Evolutionary conservation across 2,888 invertebrate genomes (phyloP).

Genomic region (Ornithoptera alexandrae): DNA sequence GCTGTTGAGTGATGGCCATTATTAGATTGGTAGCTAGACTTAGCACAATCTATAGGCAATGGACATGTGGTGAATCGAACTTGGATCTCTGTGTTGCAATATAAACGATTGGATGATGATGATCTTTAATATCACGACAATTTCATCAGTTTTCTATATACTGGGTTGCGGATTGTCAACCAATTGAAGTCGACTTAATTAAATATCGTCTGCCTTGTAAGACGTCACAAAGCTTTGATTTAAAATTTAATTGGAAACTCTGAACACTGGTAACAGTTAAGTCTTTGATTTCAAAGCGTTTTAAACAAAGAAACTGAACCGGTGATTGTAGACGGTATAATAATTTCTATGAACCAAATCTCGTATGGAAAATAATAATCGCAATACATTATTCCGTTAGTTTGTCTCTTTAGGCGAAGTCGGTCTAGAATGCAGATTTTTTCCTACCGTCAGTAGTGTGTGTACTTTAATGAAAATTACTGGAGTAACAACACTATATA

Average conservation of each 20-base stretch:
- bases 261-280: neutral
- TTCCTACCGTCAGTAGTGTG: no score
- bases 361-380: neutral
- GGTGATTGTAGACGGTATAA: neutral
- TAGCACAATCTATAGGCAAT: no score
- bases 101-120: neutral
- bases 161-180: neutral
- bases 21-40: no score
- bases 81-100: no score
- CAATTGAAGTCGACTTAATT: neutral
- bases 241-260: neutral
- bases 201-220: neutral
- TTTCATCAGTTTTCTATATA: neutral
- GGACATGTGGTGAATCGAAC: no score
- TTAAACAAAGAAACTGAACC: neutral
- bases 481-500: no score
- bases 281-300: neutral
- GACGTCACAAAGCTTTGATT: constrained; percentile 1
- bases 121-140: neutral
- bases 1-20: no score
- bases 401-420: neutral
- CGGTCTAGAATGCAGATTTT: no score
- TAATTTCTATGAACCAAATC: neutral
- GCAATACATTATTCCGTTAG: neutral
- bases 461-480: no score